Conservation (phyloP, 1,140 invertebrate genomes). For the Paraescarpia echinospica region DNA sequence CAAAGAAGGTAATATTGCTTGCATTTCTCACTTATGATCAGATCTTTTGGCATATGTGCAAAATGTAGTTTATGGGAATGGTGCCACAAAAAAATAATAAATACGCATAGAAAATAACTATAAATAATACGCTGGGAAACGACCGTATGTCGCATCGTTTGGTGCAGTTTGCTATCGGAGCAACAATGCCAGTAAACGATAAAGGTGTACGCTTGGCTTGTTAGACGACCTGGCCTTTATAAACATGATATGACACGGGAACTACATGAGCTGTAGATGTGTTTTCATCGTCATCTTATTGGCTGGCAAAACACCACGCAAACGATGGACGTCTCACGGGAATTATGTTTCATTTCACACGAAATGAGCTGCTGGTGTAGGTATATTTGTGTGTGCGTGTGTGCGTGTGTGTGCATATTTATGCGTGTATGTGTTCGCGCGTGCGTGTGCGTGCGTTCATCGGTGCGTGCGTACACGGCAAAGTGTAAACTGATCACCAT, state of each 20-base stretch:
- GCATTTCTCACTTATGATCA: background rate
- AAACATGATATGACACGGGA: background rate
- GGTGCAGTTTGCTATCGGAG: background rate
- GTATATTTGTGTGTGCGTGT: too few relatives aligned
- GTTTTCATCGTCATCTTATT: background rate
- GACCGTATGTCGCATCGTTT: background rate
- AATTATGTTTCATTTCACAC: background rate
- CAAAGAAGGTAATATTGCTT: background rate
- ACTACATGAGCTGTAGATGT: background rate
- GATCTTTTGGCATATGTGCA: background rate
- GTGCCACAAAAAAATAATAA: background rate
- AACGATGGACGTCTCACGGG: background rate
- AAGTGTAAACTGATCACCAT: background rate
- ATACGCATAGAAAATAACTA: background rate
- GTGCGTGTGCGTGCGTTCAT: too few relatives aligned
- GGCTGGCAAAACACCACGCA: background rate
- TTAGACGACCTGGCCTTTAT: background rate
- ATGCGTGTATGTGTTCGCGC: too few relatives aligned
- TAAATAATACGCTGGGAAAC: background rate
- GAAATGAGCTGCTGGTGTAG: background rate
- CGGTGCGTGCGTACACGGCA: too few relatives aligned
- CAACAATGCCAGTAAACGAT: background rate
- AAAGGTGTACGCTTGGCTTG: background rate
- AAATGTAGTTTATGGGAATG: background rate
- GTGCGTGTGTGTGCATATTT: too few relatives aligned